Evolutionary conservation across 2,113 vertebrate species (phyloP).

Genomic region (Trichomycterus rosablanca): DNA sequence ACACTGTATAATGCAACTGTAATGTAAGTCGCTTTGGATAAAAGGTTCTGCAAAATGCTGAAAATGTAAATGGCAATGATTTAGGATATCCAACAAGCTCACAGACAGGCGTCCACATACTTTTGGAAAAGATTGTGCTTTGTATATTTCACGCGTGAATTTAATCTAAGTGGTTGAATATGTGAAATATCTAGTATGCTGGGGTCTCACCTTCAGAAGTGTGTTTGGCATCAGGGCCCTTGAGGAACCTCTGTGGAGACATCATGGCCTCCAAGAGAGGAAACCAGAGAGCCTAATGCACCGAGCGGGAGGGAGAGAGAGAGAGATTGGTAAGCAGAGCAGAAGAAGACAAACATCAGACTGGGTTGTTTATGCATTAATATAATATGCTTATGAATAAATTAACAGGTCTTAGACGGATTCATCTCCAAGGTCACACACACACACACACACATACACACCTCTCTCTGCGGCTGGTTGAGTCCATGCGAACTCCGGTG

Average conservation of each 20-base stretch:
- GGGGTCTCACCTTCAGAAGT: slow-evolving; percentile 81
- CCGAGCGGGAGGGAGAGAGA: background rate
- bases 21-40: too few relatives aligned
- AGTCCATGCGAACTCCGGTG: slow-evolving; percentile 82
- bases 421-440: background rate
- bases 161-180: too few relatives aligned
- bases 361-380: slow-evolving; percentile 17
- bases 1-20: too few relatives aligned
- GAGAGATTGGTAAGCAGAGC: background rate
- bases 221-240: slow-evolving; percentile 55
- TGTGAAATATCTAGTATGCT: too few relatives aligned
- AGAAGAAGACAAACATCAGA: slow-evolving; percentile 1
- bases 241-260: slow-evolving; percentile 83
- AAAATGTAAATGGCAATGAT: too few relatives aligned
- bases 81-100: too few relatives aligned
- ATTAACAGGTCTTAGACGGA: background rate
- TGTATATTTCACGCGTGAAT: too few relatives aligned
- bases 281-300: slow-evolving; percentile 85
- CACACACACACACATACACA: slow-evolving; percentile 46
- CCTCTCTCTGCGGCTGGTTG: slow-evolving; percentile 86
- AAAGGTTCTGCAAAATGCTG: too few relatives aligned
- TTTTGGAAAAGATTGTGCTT: too few relatives aligned
- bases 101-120: too few relatives aligned
- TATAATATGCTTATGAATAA: slow-evolving; percentile 27
- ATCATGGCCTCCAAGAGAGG: slow-evolving; percentile 91